phyloP scores from a whole-genome alignment of 92 coral and sea anemone genomes.

The Scolanthus callimorphus region DNA sequence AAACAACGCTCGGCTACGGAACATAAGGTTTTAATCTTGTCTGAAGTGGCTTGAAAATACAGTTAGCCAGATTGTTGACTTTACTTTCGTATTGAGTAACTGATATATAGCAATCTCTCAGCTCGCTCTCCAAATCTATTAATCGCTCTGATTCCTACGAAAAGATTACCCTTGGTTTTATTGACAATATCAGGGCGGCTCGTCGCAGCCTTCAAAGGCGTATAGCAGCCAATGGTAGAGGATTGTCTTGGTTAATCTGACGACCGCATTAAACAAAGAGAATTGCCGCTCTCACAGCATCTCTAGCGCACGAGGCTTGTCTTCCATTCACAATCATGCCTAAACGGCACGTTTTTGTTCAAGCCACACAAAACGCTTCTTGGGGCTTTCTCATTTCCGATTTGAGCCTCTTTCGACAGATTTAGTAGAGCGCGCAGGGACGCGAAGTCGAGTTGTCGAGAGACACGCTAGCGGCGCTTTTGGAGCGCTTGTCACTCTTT shows the following conservation, averaged over 20 bases:
- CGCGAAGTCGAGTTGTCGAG: neutral
- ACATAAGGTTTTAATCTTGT: too few species aligned
- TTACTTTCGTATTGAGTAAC: constrained; percentile 65
- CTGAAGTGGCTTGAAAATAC: neutral
- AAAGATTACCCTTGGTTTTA: neutral
- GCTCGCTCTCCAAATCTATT: constrained; percentile 25
- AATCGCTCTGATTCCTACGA: constrained; percentile 8
- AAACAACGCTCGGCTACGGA: too few species aligned
- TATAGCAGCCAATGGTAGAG: neutral
- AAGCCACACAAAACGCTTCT: neutral
- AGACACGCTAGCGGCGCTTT: constrained; percentile 75
- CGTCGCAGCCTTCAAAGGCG: constrained; percentile 29
- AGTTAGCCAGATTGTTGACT: constrained; percentile 67
- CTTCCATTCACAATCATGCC: neutral
- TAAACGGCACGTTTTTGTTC: neutral
- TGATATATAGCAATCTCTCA: constrained; percentile 68
- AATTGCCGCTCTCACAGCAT: neutral
- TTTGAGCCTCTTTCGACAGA: neutral
- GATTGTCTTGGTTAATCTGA: neutral
- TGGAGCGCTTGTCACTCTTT: constrained; percentile 83
- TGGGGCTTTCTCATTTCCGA: neutral
- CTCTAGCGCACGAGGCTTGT: neutral
- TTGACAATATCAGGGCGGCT: neutral
- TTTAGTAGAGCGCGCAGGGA: neutral
- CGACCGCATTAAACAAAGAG: neutral